Conservation (phyloP, 2,797 vertebrate species). For the Prunella strophiata region DNA sequence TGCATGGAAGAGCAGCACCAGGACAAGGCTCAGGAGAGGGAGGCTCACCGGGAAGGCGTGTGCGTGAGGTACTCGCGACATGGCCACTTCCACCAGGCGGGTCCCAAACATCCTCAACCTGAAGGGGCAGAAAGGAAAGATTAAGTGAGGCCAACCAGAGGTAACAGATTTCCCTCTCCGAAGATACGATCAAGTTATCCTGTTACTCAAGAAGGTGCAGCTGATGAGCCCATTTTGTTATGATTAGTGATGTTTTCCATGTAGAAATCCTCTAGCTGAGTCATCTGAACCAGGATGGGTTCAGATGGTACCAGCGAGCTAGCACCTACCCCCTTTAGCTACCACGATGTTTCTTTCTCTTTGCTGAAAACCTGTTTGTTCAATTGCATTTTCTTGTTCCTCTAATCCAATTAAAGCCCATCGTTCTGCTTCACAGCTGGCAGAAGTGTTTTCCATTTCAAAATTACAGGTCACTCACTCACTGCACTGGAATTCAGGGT, state of each 20-base stretch:
- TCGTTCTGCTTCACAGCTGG: slow-evolving; percentile 21
- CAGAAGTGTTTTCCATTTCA: neutral
- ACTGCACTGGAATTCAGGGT: neutral
- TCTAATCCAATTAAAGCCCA: slow-evolving; percentile 29
- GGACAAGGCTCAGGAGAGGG: slow-evolving; percentile 73
- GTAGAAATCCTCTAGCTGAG: neutral
- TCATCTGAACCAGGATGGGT: neutral
- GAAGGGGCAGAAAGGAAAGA: slow-evolving; percentile 41
- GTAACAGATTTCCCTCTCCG: neutral
- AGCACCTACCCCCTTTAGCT: neutral
- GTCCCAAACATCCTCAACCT: slow-evolving; percentile 73
- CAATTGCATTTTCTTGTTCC: slow-evolving; percentile 30
- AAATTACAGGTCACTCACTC: neutral
- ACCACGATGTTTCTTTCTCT: neutral
- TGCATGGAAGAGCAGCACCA: slow-evolving; percentile 70
- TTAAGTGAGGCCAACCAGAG: neutral
- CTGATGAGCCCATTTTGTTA: neutral
- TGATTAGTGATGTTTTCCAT: neutral
- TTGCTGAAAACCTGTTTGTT: slow-evolving; percentile 26
- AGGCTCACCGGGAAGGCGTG: slow-evolving; percentile 62
- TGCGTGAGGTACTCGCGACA: slow-evolving; percentile 70
- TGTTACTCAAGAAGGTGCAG: neutral
- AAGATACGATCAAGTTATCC: neutral
- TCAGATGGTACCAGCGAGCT: neutral
- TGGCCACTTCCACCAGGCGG: slow-evolving; percentile 66